Conservation (phyloP, 1,140 invertebrate species). For the Eriocheir sinensis region DNA sequence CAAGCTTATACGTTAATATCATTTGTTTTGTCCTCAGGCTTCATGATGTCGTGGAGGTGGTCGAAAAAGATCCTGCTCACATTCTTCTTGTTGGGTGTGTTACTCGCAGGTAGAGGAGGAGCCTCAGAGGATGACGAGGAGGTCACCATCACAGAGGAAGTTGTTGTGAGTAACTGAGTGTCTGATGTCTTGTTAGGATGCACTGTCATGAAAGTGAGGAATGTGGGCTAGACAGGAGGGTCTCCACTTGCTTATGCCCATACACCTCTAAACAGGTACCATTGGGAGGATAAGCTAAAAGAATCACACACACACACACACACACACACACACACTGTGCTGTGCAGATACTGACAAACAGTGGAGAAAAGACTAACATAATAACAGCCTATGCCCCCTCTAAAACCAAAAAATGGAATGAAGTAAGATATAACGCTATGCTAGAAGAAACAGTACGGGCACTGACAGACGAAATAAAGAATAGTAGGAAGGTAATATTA, state of each 20-base stretch:
- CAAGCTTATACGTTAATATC: neutral
- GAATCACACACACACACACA: no score
- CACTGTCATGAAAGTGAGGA: neutral
- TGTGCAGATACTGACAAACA: neutral
- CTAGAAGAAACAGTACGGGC: no score
- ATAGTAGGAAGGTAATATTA: no score
- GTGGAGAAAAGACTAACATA: no score
- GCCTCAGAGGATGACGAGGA: conserved; percentile 55
- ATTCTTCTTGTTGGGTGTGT: neutral
- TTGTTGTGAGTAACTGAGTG: conserved; percentile 37
- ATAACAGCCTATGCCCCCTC: no score
- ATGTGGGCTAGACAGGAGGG: neutral
- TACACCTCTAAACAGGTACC: neutral
- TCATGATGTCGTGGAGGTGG: conserved; percentile 30
- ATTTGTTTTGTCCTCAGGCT: conserved; percentile 4
- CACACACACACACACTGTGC: no score
- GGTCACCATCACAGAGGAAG: conserved; percentile 47
- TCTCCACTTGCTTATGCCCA: neutral
- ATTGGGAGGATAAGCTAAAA: neutral
- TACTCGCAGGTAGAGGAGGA: conserved; percentile 3
- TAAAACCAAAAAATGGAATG: no score
- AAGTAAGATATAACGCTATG: no score
- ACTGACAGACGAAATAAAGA: no score
- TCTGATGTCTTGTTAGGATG: neutral
- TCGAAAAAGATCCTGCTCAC: conserved; percentile 25